Base-by-base conservation (phyloP, 64 coral and sea anemone species). In the Dendrophyllia cribrosa region DNA sequence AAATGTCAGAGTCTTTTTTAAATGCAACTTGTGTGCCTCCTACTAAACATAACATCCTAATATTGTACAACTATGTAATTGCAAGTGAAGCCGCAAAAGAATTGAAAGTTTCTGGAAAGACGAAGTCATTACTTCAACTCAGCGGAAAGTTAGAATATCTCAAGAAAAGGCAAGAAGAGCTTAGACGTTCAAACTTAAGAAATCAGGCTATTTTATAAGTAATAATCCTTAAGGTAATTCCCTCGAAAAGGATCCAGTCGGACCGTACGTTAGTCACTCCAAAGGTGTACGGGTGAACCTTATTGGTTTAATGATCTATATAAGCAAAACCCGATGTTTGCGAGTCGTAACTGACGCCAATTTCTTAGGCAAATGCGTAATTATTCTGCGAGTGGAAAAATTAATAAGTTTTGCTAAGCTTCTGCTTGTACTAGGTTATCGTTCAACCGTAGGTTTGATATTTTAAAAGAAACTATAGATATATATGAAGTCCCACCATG, bases 71-170 rank as follows among this genome's bases (percentile, higher is more conserved):
- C 66, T 70, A 22, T 70, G 66, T 70, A 70, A 70, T 25, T 70
- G 66, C 66, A 70, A 70, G 20, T 70, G 22, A 70, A 70, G 22
- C 20, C 22, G 66, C 66, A 24, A 25, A 70, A 70, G 66, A 70
- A 22, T 25, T 70, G 20, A 70, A 70, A 20, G 66, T 70, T 70
- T 70, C 66, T 70, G 66, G 66, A 70, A 70, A 70, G 20, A 70
- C 20, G 22, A 70, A 70, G 66, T 70, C 66, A 70, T 70, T 70
- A 70, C 20, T 70, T 70, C 66, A 70, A 25, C 66, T 70, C 16
- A 70, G 66, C 22, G 23, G 66, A 70, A 70, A 70, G 22, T 70
- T 70, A 70, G 66, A 70, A 70, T 70, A 21, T 70, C 66, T 70
- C 66, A 70, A 24, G 66, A 70, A 70, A 70, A 70, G 22, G 23